Conservation (phyloP, 1,140 invertebrate species). For the Drosophila novamexicana region DNA sequence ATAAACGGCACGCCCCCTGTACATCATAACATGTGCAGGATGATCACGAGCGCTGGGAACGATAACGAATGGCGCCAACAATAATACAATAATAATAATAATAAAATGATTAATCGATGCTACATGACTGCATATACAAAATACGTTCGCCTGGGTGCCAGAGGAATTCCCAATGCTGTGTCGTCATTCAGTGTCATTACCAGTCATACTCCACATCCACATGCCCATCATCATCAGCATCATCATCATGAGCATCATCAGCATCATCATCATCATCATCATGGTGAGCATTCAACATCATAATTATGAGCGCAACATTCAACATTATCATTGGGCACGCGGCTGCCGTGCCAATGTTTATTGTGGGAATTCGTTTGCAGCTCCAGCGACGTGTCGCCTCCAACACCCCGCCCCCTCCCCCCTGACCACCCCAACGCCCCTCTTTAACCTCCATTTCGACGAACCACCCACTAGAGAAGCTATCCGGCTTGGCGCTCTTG, state of each 20-base stretch:
- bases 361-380: constrained; percentile 74
- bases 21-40: constrained; percentile 54
- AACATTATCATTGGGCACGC: constrained; percentile 57
- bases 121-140: constrained; percentile 81
- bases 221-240: neutral
- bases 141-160: constrained; percentile 19
- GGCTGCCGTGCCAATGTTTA: constrained; percentile 76
- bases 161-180: constrained; percentile 72
- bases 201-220: constrained; percentile 13
- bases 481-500: constrained; percentile 33
- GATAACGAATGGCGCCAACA: constrained; percentile 69
- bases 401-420: constrained; percentile 1
- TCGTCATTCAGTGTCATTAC: constrained; percentile 72
- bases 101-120: constrained; percentile 83
- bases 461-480: constrained; percentile 7
- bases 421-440: neutral
- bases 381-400: constrained; percentile 53
- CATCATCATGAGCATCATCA: too few species aligned
- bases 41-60: constrained; percentile 76
- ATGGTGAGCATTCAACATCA: constrained; percentile 59
- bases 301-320: constrained; percentile 30
- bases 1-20: constrained; percentile 6
- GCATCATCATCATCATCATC: constrained; percentile 54
- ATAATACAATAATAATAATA: constrained; percentile 58
- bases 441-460: neutral